Evolutionary conservation across 1,140 invertebrate species (phyloP), one percentile per base, ranked within the genome.

Genomic region (Sycobia sp.): DNA sequence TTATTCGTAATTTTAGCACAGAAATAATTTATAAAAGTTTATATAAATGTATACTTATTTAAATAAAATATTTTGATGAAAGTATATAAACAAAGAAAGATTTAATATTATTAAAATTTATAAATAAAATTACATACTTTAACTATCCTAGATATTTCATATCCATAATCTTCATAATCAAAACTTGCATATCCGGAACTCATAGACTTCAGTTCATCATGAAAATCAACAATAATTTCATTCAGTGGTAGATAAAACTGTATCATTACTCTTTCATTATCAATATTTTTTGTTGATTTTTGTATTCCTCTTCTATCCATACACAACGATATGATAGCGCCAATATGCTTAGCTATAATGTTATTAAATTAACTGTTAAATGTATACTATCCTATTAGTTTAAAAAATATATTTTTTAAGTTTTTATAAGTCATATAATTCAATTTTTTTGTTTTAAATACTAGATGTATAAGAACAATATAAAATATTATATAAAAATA

Each of bases 171-270:
- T 83, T 98, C 94, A 81, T 99, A 99, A 82, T 98, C 96, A 82
- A 99, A 99, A 78, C 94, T 97, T 10, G 95, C 96, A 83, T 95
- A 98, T 11, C 97, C 97, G 2, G 95, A 97, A 16, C 90, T 91
- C 13, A 94, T 69, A 20, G 89, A 90, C 82, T 98, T 99, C 0
- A 99, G 79, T 23, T 86, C 84, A 78, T 99, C 96, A 78, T 97
- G 96, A 78, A 99, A 98, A 74, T 98, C 95, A 3, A 97, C 75
- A 2, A 98, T 89, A 25, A 99, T 91, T 86, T 99, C 97, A 76
- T 89, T 93, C 3, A 99, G 77, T 9, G 97, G 97, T 32, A 99
- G 80, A 53, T 89, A 82, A 72, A 90, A 95, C 69, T 92, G 89
- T 69, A 97, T 73, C 74, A 97, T 84, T 1, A 96, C 80, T 74